Evolutionary conservation across 2,797 vertebrate species (phyloP).

Genomic region (Pangasius mekongensis): DNA sequence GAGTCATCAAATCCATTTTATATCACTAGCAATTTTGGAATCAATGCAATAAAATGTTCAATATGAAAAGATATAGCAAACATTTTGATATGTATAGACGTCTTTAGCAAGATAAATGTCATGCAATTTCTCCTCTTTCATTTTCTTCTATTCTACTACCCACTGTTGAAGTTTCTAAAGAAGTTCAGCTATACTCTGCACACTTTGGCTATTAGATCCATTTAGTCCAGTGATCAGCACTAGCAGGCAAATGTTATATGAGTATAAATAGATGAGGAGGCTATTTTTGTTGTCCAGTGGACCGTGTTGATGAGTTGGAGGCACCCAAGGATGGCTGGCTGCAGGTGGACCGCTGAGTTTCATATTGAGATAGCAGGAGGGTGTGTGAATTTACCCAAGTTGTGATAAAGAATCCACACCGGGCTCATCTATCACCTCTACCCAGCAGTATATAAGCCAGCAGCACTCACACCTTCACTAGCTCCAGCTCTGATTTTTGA

Average conservation of each 20-base stretch:
- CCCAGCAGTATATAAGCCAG: slow-evolving; percentile 45
- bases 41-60: not conserved
- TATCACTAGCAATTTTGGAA: not conserved
- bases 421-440: slow-evolving; percentile 54
- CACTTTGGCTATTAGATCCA: not conserved
- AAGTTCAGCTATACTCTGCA: not conserved
- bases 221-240: not conserved
- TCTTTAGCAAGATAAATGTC: slow-evolving; percentile 1
- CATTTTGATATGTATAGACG: not conserved
- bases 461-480: slow-evolving; percentile 25
- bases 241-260: slow-evolving; percentile 30
- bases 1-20: not conserved
- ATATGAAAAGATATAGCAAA: not conserved
- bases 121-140: not conserved
- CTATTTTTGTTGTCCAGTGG: slow-evolving; percentile 52
- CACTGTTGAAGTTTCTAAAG: not conserved
- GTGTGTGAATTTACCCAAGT: slow-evolving; percentile 32
- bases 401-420: slow-evolving; percentile 49
- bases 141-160: not conserved
- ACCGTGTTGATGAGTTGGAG: slow-evolving; percentile 47
- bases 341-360: slow-evolving; percentile 54
- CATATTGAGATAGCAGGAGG: slow-evolving; percentile 45
- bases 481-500: slow-evolving; percentile 51
- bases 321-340: slow-evolving; percentile 31
- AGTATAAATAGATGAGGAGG: slow-evolving; percentile 33